A percentile compares a stretch with the other conserved stretches of the same genome.
These are phyloP conservation scores for Agrypnia vestita DNA, from an alignment of 1,140 invertebrate genomes.

Conservation along the genomic window DNA sequence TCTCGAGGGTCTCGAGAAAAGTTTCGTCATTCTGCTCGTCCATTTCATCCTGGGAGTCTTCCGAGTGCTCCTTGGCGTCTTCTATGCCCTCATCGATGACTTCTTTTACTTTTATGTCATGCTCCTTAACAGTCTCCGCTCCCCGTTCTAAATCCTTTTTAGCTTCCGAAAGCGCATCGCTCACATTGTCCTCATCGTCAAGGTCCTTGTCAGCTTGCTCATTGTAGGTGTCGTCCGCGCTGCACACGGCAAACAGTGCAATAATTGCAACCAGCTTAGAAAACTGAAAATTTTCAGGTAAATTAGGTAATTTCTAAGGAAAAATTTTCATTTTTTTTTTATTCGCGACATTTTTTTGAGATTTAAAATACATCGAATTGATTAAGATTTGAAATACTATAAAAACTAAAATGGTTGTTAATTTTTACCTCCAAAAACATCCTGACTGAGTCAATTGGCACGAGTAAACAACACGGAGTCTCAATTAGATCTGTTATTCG, in stretches of 20 bases:
- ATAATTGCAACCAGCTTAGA: slow-evolving; percentile 28
- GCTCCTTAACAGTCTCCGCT: slow-evolving; percentile 45
- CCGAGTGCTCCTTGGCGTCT: slow-evolving; percentile 39
- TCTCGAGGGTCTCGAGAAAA: slow-evolving; percentile 52
- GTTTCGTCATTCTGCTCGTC: slow-evolving; percentile 53
- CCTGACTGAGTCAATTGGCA: slow-evolving; percentile 17
- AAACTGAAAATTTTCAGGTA: neutral
- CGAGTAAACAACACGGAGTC: neutral
- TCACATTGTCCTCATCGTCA: slow-evolving; percentile 44
- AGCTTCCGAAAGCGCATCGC: slow-evolving; percentile 41
- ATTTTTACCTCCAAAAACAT: slow-evolving; percentile 30
- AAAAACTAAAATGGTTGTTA: neutral
- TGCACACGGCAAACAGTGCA: slow-evolving; percentile 29
- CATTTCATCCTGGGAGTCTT: slow-evolving; percentile 31
- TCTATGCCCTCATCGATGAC: slow-evolving; percentile 33
- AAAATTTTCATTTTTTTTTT: too few species aligned
- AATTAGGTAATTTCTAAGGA: too few species aligned
- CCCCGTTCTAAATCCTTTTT: slow-evolving; percentile 44
- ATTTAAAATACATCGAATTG: neutral
- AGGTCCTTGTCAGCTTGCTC: slow-evolving; percentile 48
- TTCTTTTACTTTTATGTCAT: slow-evolving; percentile 44
- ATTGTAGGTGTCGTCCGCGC: slow-evolving; percentile 52
- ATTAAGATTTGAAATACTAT: neutral
- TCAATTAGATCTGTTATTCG: slow-evolving; percentile 9
- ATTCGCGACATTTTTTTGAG: neutral